Conservation (phyloP, 2,797 vertebrate genomes). For the Diceros bicornis region DNA sequence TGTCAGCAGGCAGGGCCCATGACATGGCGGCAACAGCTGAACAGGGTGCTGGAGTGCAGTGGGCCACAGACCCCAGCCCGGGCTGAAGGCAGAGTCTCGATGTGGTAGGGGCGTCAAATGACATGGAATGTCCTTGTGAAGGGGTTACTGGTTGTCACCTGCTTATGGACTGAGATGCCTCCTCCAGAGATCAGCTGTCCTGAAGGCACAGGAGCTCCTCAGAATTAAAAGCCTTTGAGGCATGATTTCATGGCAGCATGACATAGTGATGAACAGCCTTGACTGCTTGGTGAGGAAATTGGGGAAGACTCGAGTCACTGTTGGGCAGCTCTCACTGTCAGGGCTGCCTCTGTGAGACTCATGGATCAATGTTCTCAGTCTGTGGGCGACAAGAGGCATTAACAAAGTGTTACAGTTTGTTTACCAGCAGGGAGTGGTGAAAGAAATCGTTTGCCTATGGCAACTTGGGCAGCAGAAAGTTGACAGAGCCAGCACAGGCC, state of each 20-base stretch:
- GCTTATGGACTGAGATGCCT: not conserved
- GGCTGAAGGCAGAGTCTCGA: not conserved
- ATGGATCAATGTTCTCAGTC: fast-evolving
- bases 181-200: not conserved
- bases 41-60: fast-evolving
- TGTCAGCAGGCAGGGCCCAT: not conserved
- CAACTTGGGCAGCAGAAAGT: not conserved
- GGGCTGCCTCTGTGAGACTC: fast-evolving
- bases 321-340: not conserved
- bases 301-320: fast-evolving
- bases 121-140: not conserved
- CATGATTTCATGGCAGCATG: not conserved
- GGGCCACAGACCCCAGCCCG: not conserved
- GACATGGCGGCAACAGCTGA: not conserved
- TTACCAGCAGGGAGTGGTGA: no score
- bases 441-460: not conserved
- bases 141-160: not conserved
- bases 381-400: fast-evolving
- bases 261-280: fast-evolving
- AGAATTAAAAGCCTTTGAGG: not conserved
- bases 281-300: not conserved
- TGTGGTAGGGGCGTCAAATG: not conserved
- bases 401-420: fast-evolving
- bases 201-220: not conserved
- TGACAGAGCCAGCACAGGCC: not conserved